Percentiles rank a stretch among this genome's conserved stretches.
phyloP scores from a whole-genome alignment of 1,140 invertebrate species.

The Drosophila oshimai region DNA sequence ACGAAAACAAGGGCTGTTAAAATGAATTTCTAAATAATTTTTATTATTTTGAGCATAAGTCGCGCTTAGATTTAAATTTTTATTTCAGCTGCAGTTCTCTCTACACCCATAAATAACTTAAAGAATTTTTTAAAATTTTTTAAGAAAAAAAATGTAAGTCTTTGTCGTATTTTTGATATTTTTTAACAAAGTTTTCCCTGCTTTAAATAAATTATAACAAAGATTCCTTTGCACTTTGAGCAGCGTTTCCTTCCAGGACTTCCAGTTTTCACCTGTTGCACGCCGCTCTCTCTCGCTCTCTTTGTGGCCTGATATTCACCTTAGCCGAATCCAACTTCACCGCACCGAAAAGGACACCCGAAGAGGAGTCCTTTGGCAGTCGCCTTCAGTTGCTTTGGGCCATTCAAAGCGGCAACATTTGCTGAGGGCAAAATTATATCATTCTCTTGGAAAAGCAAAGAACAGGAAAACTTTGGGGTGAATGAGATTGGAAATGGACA shows the following conservation, averaged over 20 bases:
- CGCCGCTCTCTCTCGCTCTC: neutral
- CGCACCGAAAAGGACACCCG: constrained; percentile 15
- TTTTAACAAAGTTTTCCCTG: neutral
- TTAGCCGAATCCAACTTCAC: constrained; percentile 11
- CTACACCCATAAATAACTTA: no score
- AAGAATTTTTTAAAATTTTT: no score
- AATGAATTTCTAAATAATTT: no score
- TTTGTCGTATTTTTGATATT: neutral
- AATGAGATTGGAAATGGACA: neutral
- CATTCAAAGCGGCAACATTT: neutral
- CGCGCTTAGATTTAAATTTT: no score
- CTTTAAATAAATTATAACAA: neutral
- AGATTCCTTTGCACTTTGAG: no score
- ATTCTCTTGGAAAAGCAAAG: neutral
- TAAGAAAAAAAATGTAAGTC: no score
- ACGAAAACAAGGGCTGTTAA: no score
- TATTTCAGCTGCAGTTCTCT: no score
- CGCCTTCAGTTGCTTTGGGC: constrained; percentile 4
- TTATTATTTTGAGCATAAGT: no score
- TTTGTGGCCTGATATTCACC: constrained; percentile 17
- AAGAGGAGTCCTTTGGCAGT: neutral
- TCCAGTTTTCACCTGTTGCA: constrained; percentile 57
- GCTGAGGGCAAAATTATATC: neutral
- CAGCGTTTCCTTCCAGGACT: constrained; percentile 31
- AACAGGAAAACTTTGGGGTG: no score